These are phyloP conservation scores for Sebastes ruberrimus DNA, from an alignment of 2,797 vertebrate genomes.

Conservation along the genomic window DNA sequence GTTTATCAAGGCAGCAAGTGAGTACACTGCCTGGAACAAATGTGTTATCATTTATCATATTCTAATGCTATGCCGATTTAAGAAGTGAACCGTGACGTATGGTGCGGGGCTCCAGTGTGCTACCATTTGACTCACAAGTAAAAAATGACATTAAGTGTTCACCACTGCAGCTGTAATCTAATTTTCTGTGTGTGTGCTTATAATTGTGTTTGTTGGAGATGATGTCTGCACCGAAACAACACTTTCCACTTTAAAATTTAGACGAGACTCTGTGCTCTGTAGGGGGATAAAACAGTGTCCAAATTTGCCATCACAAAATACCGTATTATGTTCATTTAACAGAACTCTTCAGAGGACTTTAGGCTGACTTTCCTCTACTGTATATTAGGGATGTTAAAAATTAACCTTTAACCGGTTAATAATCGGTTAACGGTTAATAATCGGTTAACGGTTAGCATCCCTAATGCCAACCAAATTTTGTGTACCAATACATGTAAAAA, in stretches of 20 bases:
- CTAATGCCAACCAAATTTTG: no score
- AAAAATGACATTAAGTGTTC: no score
- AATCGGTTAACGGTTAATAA: no score
- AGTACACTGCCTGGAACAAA: constrained; percentile 61
- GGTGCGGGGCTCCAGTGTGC: no score
- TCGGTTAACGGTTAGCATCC: no score
- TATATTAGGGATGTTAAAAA: no score
- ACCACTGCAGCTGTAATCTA: no score
- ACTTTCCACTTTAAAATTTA: fast-evolving
- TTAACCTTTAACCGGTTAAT: no score
- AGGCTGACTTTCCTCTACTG: neutral
- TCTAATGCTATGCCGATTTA: neutral
- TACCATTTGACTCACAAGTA: no score
- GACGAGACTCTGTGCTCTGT: neutral
- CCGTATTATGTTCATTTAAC: neutral
- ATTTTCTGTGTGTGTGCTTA: no score
- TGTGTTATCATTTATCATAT: neutral
- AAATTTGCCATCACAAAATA: neutral
- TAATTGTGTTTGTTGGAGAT: no score
- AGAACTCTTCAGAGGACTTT: neutral
- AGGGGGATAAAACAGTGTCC: neutral
- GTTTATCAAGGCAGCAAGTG: constrained; percentile 94
- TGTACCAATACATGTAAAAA: neutral
- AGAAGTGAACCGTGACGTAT: neutral
- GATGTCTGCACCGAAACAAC: no score